phyloP scores from a whole-genome alignment of 2,888 invertebrate genomes.

The Agonum fuliginosum region DNA sequence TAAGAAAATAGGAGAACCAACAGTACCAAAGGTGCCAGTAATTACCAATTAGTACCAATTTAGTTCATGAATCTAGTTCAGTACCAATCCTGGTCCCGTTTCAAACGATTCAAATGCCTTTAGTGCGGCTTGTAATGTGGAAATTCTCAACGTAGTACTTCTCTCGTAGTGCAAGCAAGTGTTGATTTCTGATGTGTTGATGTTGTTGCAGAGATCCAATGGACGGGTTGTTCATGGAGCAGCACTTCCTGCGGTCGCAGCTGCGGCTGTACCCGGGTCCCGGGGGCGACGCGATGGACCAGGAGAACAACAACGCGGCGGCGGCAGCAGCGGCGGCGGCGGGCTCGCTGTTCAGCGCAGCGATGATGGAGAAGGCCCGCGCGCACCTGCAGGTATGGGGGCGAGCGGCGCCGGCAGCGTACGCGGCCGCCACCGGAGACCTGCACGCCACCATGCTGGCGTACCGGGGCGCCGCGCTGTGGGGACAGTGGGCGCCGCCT shows the following conservation, averaged over 20 bases:
- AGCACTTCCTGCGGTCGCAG: conserved; percentile 81
- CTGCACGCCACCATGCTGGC: conserved; percentile 71
- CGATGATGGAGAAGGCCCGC: conserved; percentile 77
- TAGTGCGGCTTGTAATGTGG: no score
- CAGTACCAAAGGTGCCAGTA: background rate
- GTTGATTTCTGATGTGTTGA: background rate
- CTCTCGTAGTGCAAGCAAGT: no score
- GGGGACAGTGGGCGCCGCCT: conserved; percentile 69
- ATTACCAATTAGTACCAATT: no score
- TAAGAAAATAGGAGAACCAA: no score
- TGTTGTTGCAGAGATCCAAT: conserved; percentile 80
- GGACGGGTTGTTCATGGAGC: conserved; percentile 87
- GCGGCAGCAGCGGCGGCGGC: conserved; percentile 66
- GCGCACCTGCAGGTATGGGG: conserved; percentile 76
- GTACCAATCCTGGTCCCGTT: no score
- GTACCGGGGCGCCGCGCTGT: conserved; percentile 70
- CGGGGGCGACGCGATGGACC: conserved; percentile 72
- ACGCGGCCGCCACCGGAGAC: conserved; percentile 72
- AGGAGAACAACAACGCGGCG: conserved; percentile 71
- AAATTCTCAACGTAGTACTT: no score
- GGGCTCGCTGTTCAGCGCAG: conserved; percentile 72
- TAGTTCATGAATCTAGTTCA: no score
- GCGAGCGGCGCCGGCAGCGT: conserved; percentile 71
- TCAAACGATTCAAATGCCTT: no score
- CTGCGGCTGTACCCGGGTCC: conserved; percentile 77